Percentiles rank a stretch among this genome's conserved stretches.
Conservation (phyloP, 2,113 vertebrate species). For the Leiothrix lutea region DNA sequence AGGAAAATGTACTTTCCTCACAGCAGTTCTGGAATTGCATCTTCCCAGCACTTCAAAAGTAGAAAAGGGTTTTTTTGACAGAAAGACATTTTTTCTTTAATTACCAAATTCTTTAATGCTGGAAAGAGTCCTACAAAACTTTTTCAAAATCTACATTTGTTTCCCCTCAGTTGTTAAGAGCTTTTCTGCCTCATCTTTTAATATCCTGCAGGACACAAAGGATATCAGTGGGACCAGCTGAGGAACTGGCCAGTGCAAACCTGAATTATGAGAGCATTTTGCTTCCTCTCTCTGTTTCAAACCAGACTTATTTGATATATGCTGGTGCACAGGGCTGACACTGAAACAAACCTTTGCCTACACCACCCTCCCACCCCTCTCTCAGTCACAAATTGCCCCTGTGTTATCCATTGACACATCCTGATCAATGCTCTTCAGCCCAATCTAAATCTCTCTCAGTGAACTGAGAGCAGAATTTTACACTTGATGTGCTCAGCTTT, state of each 20-base stretch:
- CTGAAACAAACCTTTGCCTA: not conserved
- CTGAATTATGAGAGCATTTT: not conserved
- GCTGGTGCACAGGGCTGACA: not conserved
- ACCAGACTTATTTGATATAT: accelerated
- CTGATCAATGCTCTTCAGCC: not conserved
- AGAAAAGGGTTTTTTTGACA: not conserved
- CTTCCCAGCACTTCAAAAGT: not conserved
- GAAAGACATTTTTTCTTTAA: not conserved
- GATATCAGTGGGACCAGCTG: accelerated
- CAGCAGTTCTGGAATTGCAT: not conserved
- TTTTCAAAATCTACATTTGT: not conserved
- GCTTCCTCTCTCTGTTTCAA: not conserved
- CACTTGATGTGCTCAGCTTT: not conserved
- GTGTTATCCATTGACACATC: accelerated
- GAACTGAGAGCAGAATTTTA: not conserved
- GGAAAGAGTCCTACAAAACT: not conserved
- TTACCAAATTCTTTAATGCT: not conserved
- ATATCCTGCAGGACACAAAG: not conserved
- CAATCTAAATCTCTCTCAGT: not conserved
- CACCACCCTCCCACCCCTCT: not conserved
- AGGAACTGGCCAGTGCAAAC: not conserved
- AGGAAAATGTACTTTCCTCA: not conserved
- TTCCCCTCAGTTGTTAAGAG: not conserved
- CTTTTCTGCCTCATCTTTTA: not conserved
- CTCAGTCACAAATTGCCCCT: not conserved